Evolutionary conservation across 2,113 vertebrate genomes (phyloP).

Genomic region (Ictalurus furcatus): DNA sequence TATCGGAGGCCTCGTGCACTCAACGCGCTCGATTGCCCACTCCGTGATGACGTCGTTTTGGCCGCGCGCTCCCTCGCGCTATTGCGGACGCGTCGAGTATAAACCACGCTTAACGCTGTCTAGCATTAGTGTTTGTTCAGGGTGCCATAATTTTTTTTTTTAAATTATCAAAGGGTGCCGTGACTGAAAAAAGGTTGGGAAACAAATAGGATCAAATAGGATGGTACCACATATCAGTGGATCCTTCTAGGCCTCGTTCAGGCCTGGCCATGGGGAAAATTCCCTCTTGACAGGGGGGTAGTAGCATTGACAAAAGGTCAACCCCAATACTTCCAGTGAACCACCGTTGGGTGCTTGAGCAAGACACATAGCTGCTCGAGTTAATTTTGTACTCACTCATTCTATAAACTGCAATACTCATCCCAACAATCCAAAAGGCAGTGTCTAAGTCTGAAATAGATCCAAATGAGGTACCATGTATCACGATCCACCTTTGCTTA

Average conservation of each 20-base stretch:
- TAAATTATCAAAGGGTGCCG: no score
- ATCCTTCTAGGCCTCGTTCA: neutral
- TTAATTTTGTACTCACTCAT: neutral
- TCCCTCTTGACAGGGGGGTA: neutral
- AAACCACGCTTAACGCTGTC: no score
- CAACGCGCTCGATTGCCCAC: no score
- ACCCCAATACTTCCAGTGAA: neutral
- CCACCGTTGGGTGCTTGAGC: no score
- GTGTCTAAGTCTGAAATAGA: conserved; percentile 48
- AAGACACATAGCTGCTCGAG: neutral
- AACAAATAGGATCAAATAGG: neutral
- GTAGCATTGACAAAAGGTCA: neutral
- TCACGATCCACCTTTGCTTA: conserved; percentile 47
- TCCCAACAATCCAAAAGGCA: conserved; percentile 37
- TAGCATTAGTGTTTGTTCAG: no score
- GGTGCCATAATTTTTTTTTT: no score
- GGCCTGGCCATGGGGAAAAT: neutral
- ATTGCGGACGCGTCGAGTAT: no score
- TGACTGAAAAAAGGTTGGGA: no score
- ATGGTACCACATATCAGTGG: neutral
- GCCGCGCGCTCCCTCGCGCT: no score
- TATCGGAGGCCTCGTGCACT: no score
- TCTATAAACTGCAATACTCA: neutral
- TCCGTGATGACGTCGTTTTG: no score
- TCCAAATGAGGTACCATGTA: conserved; percentile 48